phyloP scores from a whole-genome alignment of 2,797 vertebrate genomes.

The Microctenopoma stevenorrisi region DNA sequence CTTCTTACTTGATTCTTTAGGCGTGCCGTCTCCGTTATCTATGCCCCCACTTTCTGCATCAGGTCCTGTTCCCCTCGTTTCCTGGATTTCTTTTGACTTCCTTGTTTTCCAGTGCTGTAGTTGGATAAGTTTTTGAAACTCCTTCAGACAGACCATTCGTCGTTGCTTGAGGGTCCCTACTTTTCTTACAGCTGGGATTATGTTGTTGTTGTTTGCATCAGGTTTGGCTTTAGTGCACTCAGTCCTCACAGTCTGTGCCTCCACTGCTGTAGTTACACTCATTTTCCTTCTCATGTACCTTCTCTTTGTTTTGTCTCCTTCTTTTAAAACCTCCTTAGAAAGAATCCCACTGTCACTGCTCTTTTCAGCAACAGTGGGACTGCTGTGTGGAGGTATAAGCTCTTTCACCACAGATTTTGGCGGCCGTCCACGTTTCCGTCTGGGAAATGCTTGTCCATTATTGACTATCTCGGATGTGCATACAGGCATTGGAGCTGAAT shows the following conservation, averaged over 20 bases:
- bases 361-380: neutral
- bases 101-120: constrained; percentile 25
- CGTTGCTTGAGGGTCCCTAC: neutral
- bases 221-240: neutral
- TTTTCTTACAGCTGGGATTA: neutral
- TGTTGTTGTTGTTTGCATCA: neutral
- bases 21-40: neutral
- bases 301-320: neutral
- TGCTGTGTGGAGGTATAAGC: rapidly evolving
- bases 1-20: constrained; percentile 11
- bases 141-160: constrained; percentile 32
- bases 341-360: neutral
- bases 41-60: neutral
- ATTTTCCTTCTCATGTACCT: neutral
- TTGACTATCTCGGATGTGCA: neutral
- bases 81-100: constrained; percentile 20
- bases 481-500: neutral
- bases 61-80: neutral
- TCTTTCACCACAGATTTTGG: constrained; percentile 17
- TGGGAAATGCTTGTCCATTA: neutral
- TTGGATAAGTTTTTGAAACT: constrained; percentile 56
- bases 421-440: constrained; percentile 57
- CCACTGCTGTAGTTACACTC: neutral
- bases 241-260: rapidly evolving
- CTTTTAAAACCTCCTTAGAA: neutral